Conservation (phyloP, 2,888 invertebrate species). For the Xanthorhoe designata region DNA sequence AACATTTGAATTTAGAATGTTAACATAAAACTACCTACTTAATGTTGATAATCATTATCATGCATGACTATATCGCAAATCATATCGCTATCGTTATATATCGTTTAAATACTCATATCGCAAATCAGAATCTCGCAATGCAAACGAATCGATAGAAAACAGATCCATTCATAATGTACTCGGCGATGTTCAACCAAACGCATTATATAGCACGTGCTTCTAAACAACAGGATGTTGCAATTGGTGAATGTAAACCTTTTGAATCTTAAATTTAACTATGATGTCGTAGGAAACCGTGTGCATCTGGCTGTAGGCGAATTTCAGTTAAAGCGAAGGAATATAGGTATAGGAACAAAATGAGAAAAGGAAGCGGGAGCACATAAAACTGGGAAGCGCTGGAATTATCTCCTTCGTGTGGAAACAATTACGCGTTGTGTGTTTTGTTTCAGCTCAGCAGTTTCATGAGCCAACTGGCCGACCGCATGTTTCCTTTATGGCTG, state of each 20-base stretch:
- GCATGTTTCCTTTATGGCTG: slow-evolving; percentile 31
- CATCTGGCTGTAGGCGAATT: slow-evolving; percentile 62
- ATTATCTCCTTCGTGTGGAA: slow-evolving; percentile 50
- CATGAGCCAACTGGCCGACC: slow-evolving; percentile 19
- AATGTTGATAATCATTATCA: not conserved
- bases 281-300: slow-evolving; percentile 66
- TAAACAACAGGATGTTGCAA: slow-evolving; percentile 71
- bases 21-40: not conserved
- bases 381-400: slow-evolving; percentile 56
- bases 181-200: slow-evolving; percentile 57
- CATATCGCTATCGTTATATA: too few species aligned
- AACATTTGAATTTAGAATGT: not conserved
- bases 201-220: slow-evolving; percentile 68
- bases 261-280: slow-evolving; percentile 54
- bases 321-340: slow-evolving; percentile 53
- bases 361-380: slow-evolving; percentile 64
- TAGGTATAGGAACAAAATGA: slow-evolving; percentile 62
- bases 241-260: slow-evolving; percentile 65
- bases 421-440: slow-evolving; percentile 47
- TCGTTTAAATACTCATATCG: not conserved
- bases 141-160: slow-evolving; percentile 30
- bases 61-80: too few species aligned
- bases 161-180: slow-evolving; percentile 35
- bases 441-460: slow-evolving; percentile 37
- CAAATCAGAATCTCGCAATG: slow-evolving; percentile 8